Base-by-base conservation (phyloP, 1,140 invertebrate genomes). In the Saccostrea cuccullata region DNA sequence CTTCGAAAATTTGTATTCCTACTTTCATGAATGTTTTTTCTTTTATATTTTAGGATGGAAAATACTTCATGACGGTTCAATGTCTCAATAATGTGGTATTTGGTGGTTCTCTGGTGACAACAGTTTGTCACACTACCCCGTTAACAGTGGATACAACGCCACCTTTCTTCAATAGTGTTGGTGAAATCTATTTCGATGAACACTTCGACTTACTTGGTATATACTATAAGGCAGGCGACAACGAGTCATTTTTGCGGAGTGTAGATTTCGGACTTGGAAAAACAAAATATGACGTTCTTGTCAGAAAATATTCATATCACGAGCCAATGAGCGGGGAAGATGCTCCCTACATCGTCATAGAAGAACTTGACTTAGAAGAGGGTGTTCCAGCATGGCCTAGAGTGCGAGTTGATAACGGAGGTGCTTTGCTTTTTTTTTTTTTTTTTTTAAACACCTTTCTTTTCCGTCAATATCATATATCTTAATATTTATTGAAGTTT, bases 81-180 rank as follows among this genome's bases (percentile, higher is more conserved):
- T 92, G 92, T 11, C 84, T 93, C 6, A 93, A 92, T 85, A 90
- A 90, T 85, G 87, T 92, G 20, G 86, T 91, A 9, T 88, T 89
- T 82, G 92, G 92, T 56, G 92, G 92, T 23, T 90, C 92, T 13
- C 73, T 93, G 55, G 92, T 92, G n/a, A 92, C 92, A 13, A 91
- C 92, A 20, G 91, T 93, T 0, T 93, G 92, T 77, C 92, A 93
- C 86, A 90, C 88, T 0, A 90, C 89, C n/a, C 91, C 92, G 0
- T 85, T 92, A 23, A 89, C 86, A 12, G 91, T 93, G 11, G 92
- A 93, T 87, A 92, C 91, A n/a, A 90, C 91, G 12, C 91, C 91
- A 13, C 92, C 92, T 13, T 77, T 87, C 36, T 91, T 93, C 36
- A 88, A 89, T 55, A 23, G 88, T 60, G 84, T 85, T 11, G 83